Base-by-base conservation (phyloP, 2,888 invertebrate species). In the Tinea trinotella region DNA sequence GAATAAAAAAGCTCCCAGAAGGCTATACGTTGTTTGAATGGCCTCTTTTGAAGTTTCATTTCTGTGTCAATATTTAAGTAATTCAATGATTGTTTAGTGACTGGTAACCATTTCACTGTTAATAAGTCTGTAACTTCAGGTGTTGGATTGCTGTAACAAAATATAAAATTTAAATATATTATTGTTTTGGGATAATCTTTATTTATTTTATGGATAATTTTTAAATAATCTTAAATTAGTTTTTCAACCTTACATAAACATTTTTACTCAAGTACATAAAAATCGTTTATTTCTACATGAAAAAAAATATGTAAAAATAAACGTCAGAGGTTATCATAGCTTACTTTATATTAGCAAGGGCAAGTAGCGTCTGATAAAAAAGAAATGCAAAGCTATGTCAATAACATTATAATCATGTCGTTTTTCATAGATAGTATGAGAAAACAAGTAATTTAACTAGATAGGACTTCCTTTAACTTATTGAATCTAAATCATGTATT, bases 131-230 rank as follows among this genome's bases (percentile, higher is more conserved):
- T 34, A 17, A 20, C 13, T 48, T 54, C 48, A 5, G 54, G 54
- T 19, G 54, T 54, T 1, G 54, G 54, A 12, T 48, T 17, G 5
- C 54, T 54, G 54, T 10, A 54, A 54, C 13, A 19, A 15, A 53
- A 15, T 46, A 4, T 7, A 24, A 24, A n/a, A n/a, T n/a, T n/a
- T n/a, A n/a, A n/a, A n/a, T n/a, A n/a, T n/a, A n/a, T n/a, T n/a
- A n/a, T n/a, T n/a, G n/a, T n/a, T n/a, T n/a, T n/a, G n/a, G n/a
- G n/a, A n/a, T n/a, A n/a, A n/a, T n/a, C n/a, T n/a, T n/a, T n/a
- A n/a, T n/a, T n/a, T n/a, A n/a, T n/a, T n/a, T n/a, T n/a, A n/a
- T n/a, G n/a, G n/a, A n/a, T n/a, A n/a, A n/a, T n/a, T n/a, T n/a
- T n/a, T n/a, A n/a, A n/a, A n/a, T n/a, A n/a, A n/a, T n/a, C n/a